phyloP scores from a whole-genome alignment of 2,888 invertebrate genomes.

The Heliconius aoede region DNA sequence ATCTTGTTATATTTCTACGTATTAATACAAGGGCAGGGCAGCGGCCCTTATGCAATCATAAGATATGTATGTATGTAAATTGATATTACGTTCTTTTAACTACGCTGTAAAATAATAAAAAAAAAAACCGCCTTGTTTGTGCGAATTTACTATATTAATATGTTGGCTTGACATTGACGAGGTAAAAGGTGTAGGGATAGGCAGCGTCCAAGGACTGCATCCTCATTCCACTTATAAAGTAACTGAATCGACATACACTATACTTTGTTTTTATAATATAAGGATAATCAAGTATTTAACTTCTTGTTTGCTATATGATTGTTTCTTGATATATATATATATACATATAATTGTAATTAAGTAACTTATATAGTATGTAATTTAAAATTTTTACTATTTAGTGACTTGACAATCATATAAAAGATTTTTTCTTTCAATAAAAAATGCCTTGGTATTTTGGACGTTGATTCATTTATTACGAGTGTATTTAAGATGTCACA shows the following conservation, averaged over 20 bases:
- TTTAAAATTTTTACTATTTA: neutral
- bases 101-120: conserved; percentile 12
- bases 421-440: neutral
- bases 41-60: neutral
- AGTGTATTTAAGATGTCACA: conserved; percentile 52
- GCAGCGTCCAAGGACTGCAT: conserved; percentile 41
- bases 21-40: too few species aligned
- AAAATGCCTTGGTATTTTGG: neutral
- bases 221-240: conserved; percentile 38
- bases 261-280: conserved; percentile 3
- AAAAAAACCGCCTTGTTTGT: conserved; percentile 14
- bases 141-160: conserved; percentile 24
- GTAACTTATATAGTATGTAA: neutral
- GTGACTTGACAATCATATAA: neutral
- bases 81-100: neutral
- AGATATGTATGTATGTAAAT: conserved; percentile 4
- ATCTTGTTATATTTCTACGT: neutral
- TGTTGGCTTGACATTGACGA: conserved; percentile 39
- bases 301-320: conserved; percentile 11
- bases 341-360: neutral
- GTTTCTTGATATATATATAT: too few species aligned
- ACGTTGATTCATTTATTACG: neutral
- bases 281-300: neutral
- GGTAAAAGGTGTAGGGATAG: conserved; percentile 41
- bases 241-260: conserved; percentile 5